Conservation (phyloP, 2,113 vertebrate species). For the Pedionomus torquatus region DNA sequence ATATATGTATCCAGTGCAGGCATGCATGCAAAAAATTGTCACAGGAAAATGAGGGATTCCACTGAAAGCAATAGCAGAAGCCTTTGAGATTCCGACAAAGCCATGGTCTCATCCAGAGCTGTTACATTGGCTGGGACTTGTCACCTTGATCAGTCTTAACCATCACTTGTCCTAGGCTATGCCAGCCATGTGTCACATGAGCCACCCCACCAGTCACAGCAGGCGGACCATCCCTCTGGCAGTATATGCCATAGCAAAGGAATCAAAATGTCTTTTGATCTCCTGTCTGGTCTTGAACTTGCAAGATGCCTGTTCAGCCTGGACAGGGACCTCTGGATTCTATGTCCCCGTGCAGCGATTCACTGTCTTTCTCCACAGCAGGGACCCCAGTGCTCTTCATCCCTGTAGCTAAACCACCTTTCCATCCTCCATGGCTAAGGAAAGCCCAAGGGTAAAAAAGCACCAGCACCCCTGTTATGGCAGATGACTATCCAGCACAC, state of each 20-base stretch:
- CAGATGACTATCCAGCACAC: not conserved
- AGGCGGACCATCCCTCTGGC: not conserved
- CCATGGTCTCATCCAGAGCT: not conserved
- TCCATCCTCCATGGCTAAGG: not conserved
- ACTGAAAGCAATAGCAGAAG: not conserved
- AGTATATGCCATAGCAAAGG: not conserved
- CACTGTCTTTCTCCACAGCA: not conserved
- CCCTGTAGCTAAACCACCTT: not conserved
- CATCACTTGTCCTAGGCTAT: not conserved
- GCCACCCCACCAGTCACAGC: accelerated
- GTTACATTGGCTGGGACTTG: not conserved
- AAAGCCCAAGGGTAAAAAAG: not conserved
- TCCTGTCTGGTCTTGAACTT: not conserved
- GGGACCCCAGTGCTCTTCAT: not conserved
- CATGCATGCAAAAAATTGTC: not conserved
- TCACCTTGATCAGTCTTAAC: not conserved
- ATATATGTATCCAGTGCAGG: not conserved
- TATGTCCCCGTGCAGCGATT: not conserved
- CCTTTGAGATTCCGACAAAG: not conserved
- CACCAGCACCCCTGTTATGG: not conserved
- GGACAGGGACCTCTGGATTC: not conserved
- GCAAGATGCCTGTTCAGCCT: not conserved
- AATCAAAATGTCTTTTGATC: not conserved
- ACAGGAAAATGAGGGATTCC: not conserved
- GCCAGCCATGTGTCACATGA: accelerated